Base-by-base conservation (phyloP, 2,797 vertebrate species). In the Hybognathus amarus region DNA sequence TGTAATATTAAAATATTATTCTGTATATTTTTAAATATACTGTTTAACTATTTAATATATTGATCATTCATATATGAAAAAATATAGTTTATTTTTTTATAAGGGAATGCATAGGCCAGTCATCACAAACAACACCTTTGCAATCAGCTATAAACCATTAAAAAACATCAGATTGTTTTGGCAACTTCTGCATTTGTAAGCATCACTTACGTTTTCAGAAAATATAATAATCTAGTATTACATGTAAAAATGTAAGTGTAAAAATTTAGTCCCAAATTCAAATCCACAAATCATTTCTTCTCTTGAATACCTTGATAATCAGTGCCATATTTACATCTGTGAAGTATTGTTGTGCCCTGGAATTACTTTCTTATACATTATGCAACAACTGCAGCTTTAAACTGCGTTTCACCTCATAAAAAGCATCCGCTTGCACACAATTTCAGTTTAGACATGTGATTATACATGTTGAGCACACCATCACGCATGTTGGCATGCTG, bases 391-490 rank as follows among this genome's bases (percentile, higher is more conserved):
- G 45, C 61, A 33, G n/a, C 56, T 61, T 30, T 47, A 24, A 68
- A 70, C 9, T 80, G 36, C 24, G 22, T 45, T 68, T 20, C 42
- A 63, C 50, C 33, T 64, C 27, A 63, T 36, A 59, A 45, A 54
- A 66, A 71, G 27, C 73, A 69, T 47, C 30, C 1, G 2, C 30
- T 47, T 61, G 7, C 52, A 77, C 59, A 64, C 59, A 80, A 40
- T 68, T 87, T 77, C 59, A 77, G 22, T 22, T 33, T 22, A 63
- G 61, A 82, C 75, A 64, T 61, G 47, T 79, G 70, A 87, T 78
- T 82, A 79, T 33, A 63, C 42, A 56, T 85, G 80, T 74, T 73
- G 50, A 74, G 64, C 22, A 18, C 56, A 74, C 40, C 71, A 77
- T 45, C 80, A 69, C n/a, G 27, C 64, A 36, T 79, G 81, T 73